Evolutionary conservation across 2,888 invertebrate species (phyloP).

Genomic region (Torymus aiolomorphi): DNA sequence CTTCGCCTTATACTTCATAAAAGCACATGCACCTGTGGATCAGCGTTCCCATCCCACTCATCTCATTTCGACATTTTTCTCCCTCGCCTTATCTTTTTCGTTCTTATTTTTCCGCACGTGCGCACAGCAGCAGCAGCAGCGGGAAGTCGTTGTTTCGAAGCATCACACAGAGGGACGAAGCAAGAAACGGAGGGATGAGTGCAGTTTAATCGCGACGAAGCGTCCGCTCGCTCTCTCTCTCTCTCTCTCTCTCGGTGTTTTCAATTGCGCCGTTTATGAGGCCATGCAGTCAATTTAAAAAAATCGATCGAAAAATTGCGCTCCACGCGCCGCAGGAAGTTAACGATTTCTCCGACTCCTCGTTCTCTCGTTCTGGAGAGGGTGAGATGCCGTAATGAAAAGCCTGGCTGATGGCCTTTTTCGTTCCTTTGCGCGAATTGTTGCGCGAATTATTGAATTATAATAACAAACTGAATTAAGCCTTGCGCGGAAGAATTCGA

Average conservation of each 20-base stretch:
- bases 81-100: not conserved
- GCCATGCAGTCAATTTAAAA: slow-evolving; percentile 43
- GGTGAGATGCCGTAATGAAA: slow-evolving; percentile 25
- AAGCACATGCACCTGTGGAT: too few species aligned
- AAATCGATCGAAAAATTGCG: slow-evolving; percentile 50
- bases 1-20: too few species aligned
- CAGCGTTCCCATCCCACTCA: not conserved
- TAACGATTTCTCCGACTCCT: slow-evolving; percentile 37
- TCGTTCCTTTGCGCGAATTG: not conserved
- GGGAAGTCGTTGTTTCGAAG: slow-evolving; percentile 30
- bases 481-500: not conserved
- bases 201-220: slow-evolving; percentile 29
- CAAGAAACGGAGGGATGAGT: slow-evolving; percentile 18
- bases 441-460: slow-evolving; percentile 14
- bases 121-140: not conserved
- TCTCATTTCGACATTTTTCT: not conserved
- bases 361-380: not conserved
- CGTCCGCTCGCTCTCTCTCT: not conserved
- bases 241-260: slow-evolving; percentile 29
- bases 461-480: slow-evolving; percentile 28
- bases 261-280: slow-evolving; percentile 51
- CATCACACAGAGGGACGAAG: not conserved
- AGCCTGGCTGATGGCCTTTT: not conserved
- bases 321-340: slow-evolving; percentile 45
- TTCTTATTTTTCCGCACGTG: not conserved